Percentiles rank a stretch among this genome's conserved stretches.
Evolutionary conservation across 2,113 vertebrate species (phyloP).

Genomic region (Xyliphius kryptos): DNA sequence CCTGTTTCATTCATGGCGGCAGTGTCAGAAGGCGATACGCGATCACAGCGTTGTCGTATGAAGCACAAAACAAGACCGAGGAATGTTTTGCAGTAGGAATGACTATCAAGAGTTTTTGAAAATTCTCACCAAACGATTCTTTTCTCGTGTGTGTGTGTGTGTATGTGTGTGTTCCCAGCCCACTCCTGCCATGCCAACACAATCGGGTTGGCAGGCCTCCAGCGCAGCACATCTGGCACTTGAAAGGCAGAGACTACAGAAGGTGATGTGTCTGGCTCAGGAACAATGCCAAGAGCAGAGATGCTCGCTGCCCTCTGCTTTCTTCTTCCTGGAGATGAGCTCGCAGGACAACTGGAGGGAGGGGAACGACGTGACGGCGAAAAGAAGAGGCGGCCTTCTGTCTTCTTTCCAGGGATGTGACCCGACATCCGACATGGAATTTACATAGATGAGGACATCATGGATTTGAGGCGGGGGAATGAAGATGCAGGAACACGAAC

Average conservation of each 20-base stretch:
- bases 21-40: no score
- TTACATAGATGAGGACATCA: background rate
- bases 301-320: conserved; percentile 11
- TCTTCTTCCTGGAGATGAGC: conserved; percentile 17
- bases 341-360: conserved; percentile 11
- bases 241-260: conserved; percentile 51
- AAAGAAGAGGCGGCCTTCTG: conserved; percentile 4
- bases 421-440: background rate
- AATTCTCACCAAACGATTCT: background rate
- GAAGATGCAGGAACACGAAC: background rate
- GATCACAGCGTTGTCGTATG: no score
- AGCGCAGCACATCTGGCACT: conserved; percentile 54
- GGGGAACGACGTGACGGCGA: background rate
- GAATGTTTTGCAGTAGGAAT: background rate
- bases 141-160: conserved; percentile 5
- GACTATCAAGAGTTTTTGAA: background rate
- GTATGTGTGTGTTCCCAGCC: conserved; percentile 12
- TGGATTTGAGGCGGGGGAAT: no score
- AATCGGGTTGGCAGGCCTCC: conserved; percentile 43
- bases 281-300: conserved; percentile 42
- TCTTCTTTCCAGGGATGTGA: background rate
- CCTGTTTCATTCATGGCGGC: no score
- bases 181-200: conserved; percentile 39
- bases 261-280: conserved; percentile 47
- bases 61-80: background rate